These are phyloP conservation scores for Hemicentrotus pulcherrimus DNA, from an alignment of 35 echinoderm and acorn worm genomes.

Conservation along the genomic window DNA sequence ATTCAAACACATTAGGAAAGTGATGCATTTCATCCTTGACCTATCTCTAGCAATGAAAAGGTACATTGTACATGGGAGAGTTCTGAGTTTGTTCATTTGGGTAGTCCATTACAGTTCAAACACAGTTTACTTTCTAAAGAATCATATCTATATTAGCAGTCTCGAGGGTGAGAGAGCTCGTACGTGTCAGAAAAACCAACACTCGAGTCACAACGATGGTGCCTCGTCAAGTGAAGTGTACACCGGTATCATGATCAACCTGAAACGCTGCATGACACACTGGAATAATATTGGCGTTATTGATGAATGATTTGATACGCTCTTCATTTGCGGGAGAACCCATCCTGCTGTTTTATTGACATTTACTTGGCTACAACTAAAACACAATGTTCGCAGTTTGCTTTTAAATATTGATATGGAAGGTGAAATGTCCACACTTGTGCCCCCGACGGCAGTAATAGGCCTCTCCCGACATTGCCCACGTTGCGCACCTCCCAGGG, in stretches of 20 bases:
- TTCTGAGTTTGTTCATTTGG: not conserved
- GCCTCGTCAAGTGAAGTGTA: not conserved
- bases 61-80: not conserved
- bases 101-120: not conserved
- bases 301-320: slow-evolving; percentile 29
- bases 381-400: not conserved
- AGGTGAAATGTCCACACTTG: not conserved
- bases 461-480: not conserved
- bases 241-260: not conserved
- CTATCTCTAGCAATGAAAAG: no score
- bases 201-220: not conserved
- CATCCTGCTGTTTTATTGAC: not conserved
- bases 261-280: not conserved
- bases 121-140: not conserved
- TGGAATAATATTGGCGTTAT: slow-evolving; percentile 21
- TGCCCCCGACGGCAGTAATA: not conserved
- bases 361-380: not conserved
- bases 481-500: not conserved
- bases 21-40: not conserved
- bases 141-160: not conserved
- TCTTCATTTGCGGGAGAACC: not conserved
- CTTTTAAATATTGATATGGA: slow-evolving; percentile 36
- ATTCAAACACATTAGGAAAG: not conserved
- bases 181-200: not conserved
- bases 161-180: not conserved